Evolutionary conservation across 2,797 vertebrate species (phyloP), one percentile per base, ranked within the genome.

Genomic region (Macroramphosus scolopax): DNA sequence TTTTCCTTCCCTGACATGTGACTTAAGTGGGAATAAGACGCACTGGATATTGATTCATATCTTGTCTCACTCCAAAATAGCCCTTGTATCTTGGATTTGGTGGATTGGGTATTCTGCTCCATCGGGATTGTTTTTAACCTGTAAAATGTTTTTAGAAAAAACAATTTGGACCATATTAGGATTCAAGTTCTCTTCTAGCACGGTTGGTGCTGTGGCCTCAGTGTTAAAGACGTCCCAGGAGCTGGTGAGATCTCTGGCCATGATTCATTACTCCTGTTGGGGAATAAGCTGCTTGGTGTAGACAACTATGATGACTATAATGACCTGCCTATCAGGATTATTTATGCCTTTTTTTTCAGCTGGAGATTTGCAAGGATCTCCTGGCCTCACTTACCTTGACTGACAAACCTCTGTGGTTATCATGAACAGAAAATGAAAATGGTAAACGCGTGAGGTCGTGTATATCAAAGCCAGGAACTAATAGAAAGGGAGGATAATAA

Each of bases 321-420:
- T 62, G 42, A 72, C 51, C 65, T 73, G 74, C 61, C 70, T 8
- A 24, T 72, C 72, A 78, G 53, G 66, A 72, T 81, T 80, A 72
- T 67, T 64, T 62, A 56, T 71, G 56, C 30, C 39, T 30, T 40
- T 51, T 40, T 51, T 61, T 71, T 73, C 51, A 64, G 57, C 52
- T 41, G 53, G 36, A 66, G 43, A 68, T 72, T 56, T 74, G 33
- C 9, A 22, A 17, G 22, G 33, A 61, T 55, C 46, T 35, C 18
- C 1, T 33, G 44, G 39, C 43, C 22, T 56, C 24, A 25, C 54
- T 43, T 40, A 35, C n/a, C 43, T 38, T 18, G 16, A 68, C 31
- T 25, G 33, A n/a, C 33, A 45, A 52, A 47, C 58, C 33, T 66
- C 51, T 35, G 54, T n/a, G 5, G 56, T 15, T 17, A 49, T 57